Conservation (phyloP, 2,113 vertebrate genomes). For the Anthoscopus minutus region DNA sequence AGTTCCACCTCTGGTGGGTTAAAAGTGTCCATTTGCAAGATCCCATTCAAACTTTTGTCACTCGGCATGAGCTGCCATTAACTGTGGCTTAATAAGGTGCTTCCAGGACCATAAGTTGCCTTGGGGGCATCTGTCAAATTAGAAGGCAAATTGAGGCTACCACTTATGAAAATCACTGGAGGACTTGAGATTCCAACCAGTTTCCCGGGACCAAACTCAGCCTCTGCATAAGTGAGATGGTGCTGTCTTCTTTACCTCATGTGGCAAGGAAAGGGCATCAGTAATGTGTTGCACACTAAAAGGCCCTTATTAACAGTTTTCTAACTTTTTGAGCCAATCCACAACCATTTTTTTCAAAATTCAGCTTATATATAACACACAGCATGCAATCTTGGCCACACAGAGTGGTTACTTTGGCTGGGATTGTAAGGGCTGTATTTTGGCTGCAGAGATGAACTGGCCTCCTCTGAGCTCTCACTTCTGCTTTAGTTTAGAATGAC, state of each 20-base stretch:
- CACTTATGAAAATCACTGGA: not conserved
- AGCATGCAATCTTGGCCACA: not conserved
- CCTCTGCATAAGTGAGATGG: not conserved
- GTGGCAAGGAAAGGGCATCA: not conserved
- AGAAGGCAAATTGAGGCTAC: not conserved
- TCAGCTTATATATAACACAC: not conserved
- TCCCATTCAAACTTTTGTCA: not conserved
- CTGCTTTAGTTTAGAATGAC: not conserved
- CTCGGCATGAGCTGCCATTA: not conserved
- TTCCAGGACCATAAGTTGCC: not conserved
- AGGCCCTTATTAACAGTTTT: not conserved
- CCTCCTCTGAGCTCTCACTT: not conserved
- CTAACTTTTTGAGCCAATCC: not conserved
- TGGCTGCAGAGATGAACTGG: not conserved
- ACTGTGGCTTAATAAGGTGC: not conserved
- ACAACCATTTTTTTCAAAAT: not conserved
- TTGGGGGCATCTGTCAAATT: not conserved
- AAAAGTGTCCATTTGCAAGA: constrained; percentile 5
- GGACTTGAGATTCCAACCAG: not conserved
- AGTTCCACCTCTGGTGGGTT: not conserved
- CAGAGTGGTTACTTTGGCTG: not conserved
- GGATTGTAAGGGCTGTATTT: not conserved
- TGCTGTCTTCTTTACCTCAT: not conserved
- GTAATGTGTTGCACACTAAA: not conserved
- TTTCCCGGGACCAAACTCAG: not conserved